phyloP scores from a whole-genome alignment of 2,888 invertebrate genomes.

The Agrotis puta region DNA sequence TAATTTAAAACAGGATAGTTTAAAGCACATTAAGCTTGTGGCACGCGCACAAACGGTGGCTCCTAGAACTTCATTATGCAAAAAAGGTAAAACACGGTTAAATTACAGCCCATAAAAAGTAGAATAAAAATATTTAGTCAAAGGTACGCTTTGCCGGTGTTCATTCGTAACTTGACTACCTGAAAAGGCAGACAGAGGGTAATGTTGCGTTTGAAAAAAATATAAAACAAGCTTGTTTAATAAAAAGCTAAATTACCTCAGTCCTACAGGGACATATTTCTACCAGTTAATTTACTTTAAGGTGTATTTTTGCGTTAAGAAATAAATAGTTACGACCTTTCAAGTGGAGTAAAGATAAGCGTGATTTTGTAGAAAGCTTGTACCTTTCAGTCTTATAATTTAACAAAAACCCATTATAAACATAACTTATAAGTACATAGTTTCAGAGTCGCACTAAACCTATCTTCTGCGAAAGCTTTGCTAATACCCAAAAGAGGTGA shows the following conservation, averaged over 20 bases:
- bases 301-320: neutral
- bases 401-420: too few relatives aligned
- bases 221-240: conserved; percentile 18
- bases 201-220: conserved; percentile 12
- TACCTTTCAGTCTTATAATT: neutral
- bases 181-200: conserved; percentile 11
- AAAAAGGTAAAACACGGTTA: conserved; percentile 30
- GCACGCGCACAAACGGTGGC: neutral
- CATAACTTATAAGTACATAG: too few relatives aligned
- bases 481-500: neutral
- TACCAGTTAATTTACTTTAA: conserved; percentile 12
- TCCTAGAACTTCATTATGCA: conserved; percentile 18
- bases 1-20: conserved; percentile 20
- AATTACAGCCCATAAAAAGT: conserved; percentile 31
- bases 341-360: neutral
- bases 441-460: neutral
- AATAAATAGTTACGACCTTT: conserved; percentile 8
- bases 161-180: conserved; percentile 32
- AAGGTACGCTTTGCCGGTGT: conserved; percentile 12
- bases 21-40: conserved; percentile 9
- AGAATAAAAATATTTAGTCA: conserved; percentile 20
- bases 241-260: conserved; percentile 19
- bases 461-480: neutral
- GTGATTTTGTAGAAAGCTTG: neutral
- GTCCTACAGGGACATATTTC: conserved; percentile 2